Percentiles rank a stretch among this genome's conserved stretches.
These are phyloP conservation scores for Cinclus mexicanus DNA, from an alignment of 2,113 vertebrate species.

Conservation along the genomic window DNA sequence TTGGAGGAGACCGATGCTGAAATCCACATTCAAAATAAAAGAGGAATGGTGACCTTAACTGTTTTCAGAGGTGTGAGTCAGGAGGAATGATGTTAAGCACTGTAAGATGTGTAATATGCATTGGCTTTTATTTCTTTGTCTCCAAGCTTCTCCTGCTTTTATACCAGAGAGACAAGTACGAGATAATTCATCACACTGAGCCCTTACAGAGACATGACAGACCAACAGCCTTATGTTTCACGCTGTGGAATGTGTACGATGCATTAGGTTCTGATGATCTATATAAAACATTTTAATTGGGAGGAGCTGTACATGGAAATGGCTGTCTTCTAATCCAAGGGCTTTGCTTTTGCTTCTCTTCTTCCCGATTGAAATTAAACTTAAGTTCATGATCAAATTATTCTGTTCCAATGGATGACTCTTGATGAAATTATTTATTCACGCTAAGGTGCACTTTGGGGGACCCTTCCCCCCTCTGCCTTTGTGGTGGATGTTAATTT, in stretches of 20 bases:
- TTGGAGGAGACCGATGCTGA: background rate
- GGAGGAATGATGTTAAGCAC: background rate
- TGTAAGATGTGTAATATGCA: background rate
- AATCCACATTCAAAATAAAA: background rate
- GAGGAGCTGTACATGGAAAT: background rate
- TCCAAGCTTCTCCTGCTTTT: constrained; percentile 31
- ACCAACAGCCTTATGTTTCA: constrained; percentile 12
- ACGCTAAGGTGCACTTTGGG: background rate
- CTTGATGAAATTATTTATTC: background rate
- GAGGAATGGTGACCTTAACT: background rate
- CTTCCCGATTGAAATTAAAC: background rate
- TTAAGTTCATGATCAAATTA: background rate
- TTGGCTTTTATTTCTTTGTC: constrained; percentile 53
- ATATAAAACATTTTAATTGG: background rate
- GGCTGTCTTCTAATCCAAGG: background rate
- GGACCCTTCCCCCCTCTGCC: background rate
- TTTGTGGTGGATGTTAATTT: background rate
- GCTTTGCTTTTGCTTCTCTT: background rate
- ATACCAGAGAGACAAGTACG: constrained; percentile 21
- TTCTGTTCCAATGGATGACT: background rate
- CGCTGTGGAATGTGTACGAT: background rate
- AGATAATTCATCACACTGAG: constrained; percentile 18
- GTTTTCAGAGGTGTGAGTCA: constrained; percentile 5
- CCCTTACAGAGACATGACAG: background rate
- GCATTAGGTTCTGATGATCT: constrained; percentile 28